phyloP scores from a whole-genome alignment of 2,888 invertebrate species.

The Harpagoxenus sublaevis region DNA sequence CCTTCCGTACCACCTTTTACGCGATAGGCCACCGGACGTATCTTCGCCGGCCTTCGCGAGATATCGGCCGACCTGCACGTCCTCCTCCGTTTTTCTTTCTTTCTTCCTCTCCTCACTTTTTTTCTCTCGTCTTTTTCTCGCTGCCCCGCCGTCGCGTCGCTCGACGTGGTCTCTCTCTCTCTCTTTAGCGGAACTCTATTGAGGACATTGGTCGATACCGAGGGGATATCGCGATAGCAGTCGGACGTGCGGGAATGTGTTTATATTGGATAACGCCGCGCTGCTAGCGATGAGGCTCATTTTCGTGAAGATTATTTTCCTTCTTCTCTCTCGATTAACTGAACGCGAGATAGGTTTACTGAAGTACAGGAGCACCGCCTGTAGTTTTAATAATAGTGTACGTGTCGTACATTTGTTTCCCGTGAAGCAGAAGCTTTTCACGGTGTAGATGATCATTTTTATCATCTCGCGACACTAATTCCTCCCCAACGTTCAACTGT shows the following conservation, averaged over 20 bases:
- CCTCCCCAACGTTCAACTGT: neutral
- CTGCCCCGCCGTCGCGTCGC: neutral
- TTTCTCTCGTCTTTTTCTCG: constrained; percentile 40
- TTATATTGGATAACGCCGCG: constrained; percentile 13
- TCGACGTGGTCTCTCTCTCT: constrained; percentile 50
- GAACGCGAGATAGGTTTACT: constrained; percentile 6
- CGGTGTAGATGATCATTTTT: too few relatives aligned
- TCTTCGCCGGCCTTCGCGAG: constrained; percentile 64
- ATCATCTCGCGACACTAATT: neutral
- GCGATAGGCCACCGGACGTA: constrained; percentile 60
- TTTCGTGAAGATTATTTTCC: neutral
- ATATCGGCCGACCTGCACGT: constrained; percentile 72
- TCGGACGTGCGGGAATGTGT: constrained; percentile 45
- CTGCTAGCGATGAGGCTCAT: constrained; percentile 17
- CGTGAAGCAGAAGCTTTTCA: neutral
- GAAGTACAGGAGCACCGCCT: neutral
- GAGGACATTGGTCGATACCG: constrained; percentile 59
- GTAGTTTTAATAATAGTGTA: neutral
- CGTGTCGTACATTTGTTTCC: neutral
- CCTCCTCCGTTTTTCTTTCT: constrained; percentile 22
- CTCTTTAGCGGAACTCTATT: constrained; percentile 67
- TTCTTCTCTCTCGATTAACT: neutral
- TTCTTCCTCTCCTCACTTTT: constrained; percentile 4
- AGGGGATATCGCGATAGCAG: constrained; percentile 41
- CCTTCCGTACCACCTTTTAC: constrained; percentile 18